Evolutionary conservation across 2,113 vertebrate genomes (phyloP).

Genomic region (Periophthalmus modestus): DNA sequence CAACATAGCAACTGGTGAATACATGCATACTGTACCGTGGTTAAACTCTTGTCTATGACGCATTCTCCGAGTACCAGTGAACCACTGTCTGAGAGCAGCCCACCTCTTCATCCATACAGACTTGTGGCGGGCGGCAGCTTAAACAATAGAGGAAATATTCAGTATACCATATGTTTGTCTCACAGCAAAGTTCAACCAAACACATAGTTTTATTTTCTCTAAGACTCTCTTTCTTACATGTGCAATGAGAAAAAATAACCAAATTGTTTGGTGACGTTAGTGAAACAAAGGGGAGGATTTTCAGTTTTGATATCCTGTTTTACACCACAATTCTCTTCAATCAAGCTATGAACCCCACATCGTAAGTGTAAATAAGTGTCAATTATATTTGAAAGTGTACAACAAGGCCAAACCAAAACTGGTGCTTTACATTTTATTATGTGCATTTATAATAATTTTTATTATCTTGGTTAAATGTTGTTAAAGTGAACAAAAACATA

Average conservation of each 20-base stretch:
- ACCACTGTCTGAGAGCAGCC: conserved; percentile 68
- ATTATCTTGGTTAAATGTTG: not conserved
- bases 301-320: not conserved
- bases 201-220: not conserved
- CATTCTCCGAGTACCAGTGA: conserved; percentile 38
- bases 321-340: not conserved
- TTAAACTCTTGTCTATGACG: conserved; percentile 17
- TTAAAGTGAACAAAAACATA: conserved; percentile 35
- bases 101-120: conserved; percentile 67
- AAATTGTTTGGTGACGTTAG: not conserved
- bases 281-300: not conserved
- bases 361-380: not conserved
- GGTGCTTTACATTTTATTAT: not conserved
- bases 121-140: conserved; percentile 59
- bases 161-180: not conserved
- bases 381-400: too few relatives aligned
- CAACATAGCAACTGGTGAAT: not conserved
- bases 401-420: not conserved
- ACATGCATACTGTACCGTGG: conserved; percentile 37
- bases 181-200: not conserved
- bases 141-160: conserved; percentile 24
- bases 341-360: not conserved
- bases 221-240: not conserved
- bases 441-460: conserved; percentile 15
- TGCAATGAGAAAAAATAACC: too few relatives aligned